Evolutionary conservation across 2,888 invertebrate species (phyloP).

Genomic region (Perithous albicinctus): DNA sequence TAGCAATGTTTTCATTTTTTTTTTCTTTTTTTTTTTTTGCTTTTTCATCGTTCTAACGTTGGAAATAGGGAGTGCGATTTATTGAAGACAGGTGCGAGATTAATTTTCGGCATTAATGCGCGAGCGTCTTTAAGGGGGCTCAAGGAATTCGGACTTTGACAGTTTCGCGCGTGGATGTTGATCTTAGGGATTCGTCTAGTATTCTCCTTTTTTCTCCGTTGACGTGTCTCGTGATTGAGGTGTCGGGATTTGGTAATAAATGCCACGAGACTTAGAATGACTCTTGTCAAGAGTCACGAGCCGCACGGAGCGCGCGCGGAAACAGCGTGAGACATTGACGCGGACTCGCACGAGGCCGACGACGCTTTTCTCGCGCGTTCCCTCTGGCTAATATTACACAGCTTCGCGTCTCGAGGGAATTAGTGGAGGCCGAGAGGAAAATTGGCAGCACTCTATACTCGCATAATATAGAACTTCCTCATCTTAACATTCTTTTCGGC

Average conservation of each 20-base stretch:
- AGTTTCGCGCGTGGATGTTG: constrained; percentile 17
- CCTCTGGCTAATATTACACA: constrained; percentile 63
- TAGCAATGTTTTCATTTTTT: constrained; percentile 25
- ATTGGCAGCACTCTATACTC: constrained; percentile 18
- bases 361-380: constrained; percentile 49
- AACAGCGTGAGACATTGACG: constrained; percentile 43
- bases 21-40: no score
- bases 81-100: constrained; percentile 54
- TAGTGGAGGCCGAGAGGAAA: constrained; percentile 36
- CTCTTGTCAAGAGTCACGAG: constrained; percentile 53
- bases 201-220: neutral
- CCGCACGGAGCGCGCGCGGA: constrained; percentile 19
- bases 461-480: neutral
- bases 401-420: constrained; percentile 29
- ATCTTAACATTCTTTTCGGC: neutral
- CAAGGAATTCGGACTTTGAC: constrained; percentile 10
- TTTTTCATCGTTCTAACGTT: constrained; percentile 35
- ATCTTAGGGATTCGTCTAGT: constrained; percentile 12
- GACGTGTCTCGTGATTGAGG: constrained; percentile 27
- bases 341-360: constrained; percentile 62
- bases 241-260: constrained; percentile 54
- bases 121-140: constrained; percentile 14
- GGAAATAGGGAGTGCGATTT: constrained; percentile 41
- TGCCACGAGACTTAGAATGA: constrained; percentile 52
- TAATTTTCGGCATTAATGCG: constrained; percentile 27